Percentiles rank a stretch among this genome's conserved stretches.
Evolutionary conservation across 2,797 vertebrate genomes (phyloP).

Genomic region (Enteromius afrohamiltoni): DNA sequence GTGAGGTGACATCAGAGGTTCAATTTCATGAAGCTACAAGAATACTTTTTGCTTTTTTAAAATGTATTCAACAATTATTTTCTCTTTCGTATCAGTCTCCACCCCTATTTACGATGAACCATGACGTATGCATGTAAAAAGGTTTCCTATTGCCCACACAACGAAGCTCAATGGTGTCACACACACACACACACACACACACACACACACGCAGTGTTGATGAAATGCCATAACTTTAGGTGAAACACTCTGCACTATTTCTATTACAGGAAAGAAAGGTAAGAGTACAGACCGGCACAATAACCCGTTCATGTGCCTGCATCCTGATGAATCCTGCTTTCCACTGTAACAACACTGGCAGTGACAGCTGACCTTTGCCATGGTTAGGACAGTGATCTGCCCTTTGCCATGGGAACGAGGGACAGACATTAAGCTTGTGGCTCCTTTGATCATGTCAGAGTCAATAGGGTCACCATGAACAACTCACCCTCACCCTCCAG

Average conservation of each 20-base stretch:
- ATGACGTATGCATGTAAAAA: neutral
- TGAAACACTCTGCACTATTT: slow-evolving; percentile 3
- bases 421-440: slow-evolving; percentile 22
- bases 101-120: too few species aligned
- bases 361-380: slow-evolving; percentile 52
- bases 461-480: slow-evolving; percentile 44
- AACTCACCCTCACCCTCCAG: slow-evolving; percentile 38
- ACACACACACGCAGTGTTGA: neutral
- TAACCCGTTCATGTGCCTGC: neutral
- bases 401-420: slow-evolving; percentile 44
- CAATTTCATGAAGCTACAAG: too few species aligned
- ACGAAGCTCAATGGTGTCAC: neutral
- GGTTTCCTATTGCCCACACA: neutral
- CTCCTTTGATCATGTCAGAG: slow-evolving; percentile 53
- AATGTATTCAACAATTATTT: neutral
- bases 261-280: slow-evolving; percentile 1
- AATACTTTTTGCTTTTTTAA: too few species aligned
- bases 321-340: slow-evolving; percentile 27
- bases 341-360: slow-evolving; percentile 31
- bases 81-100: too few species aligned
- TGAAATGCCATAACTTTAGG: neutral
- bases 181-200: neutral
- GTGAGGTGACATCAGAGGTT: too few species aligned
- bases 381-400: slow-evolving; percentile 40
- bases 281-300: slow-evolving; percentile 3